A percentile compares a stretch with the other conserved stretches of the same genome.
Conservation (phyloP, 2,888 invertebrate species). For the Tipula helvola region DNA sequence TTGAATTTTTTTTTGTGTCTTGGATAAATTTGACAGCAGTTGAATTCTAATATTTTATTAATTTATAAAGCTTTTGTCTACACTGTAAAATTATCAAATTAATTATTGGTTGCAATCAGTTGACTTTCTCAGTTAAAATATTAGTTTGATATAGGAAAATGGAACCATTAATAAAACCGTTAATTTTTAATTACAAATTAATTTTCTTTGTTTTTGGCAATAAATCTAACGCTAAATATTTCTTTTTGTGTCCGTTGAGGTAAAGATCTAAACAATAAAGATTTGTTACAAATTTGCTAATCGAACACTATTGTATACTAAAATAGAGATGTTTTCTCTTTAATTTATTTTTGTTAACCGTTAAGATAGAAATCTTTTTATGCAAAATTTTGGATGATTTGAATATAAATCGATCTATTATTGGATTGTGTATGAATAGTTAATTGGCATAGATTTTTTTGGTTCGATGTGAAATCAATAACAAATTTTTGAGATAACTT, state of each 20-base stretch:
- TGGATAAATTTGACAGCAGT: too few species aligned
- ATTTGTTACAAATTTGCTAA: neutral
- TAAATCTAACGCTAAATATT: neutral
- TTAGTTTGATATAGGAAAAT: too few species aligned
- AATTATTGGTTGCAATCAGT: too few species aligned
- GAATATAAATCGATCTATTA: neutral
- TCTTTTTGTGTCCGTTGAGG: neutral
- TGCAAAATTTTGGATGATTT: neutral
- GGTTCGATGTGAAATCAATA: neutral
- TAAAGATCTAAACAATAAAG: neutral
- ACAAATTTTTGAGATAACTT: neutral
- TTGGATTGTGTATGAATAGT: neutral
- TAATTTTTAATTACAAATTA: neutral
- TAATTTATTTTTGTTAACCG: neutral
- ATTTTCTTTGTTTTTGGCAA: neutral
- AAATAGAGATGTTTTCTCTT: neutral
- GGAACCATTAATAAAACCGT: neutral
- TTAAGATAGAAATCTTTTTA: neutral
- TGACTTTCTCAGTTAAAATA: too few species aligned
- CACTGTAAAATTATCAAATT: too few species aligned
- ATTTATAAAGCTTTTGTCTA: too few species aligned
- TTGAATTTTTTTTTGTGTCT: too few species aligned
- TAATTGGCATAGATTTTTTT: neutral
- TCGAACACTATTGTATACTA: neutral
- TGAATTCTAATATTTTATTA: too few species aligned